A percentile compares a stretch with the other conserved stretches of the same genome.
phyloP scores from a whole-genome alignment of 1,140 invertebrate genomes.

The Drosophila nigrodunni region DNA sequence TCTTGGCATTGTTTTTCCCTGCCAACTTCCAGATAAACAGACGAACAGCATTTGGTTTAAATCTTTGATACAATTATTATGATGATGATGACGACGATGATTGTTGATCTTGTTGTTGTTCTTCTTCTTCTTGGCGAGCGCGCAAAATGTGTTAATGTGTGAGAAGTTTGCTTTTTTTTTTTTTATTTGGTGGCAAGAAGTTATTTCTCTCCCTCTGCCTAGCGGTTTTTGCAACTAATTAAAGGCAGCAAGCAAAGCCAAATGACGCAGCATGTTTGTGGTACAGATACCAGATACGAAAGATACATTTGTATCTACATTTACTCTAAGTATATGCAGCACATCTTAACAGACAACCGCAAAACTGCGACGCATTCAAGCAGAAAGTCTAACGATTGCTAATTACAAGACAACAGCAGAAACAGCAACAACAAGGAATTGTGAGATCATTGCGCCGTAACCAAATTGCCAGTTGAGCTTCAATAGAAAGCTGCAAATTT shows the following conservation, averaged over 20 bases:
- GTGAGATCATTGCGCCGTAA: slow-evolving; percentile 50
- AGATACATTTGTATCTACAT: slow-evolving; percentile 28
- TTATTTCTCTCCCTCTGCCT: slow-evolving; percentile 47
- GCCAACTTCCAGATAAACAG: slow-evolving; percentile 6
- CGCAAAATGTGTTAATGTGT: slow-evolving; percentile 76
- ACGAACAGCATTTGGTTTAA: slow-evolving; percentile 49
- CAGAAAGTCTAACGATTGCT: slow-evolving; percentile 78
- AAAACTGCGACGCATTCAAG: slow-evolving; percentile 68
- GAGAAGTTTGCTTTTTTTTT: slow-evolving; percentile 58
- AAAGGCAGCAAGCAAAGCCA: slow-evolving; percentile 46
- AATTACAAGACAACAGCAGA: slow-evolving; percentile 69
- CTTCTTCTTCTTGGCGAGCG: slow-evolving; percentile 29
- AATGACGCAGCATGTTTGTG: slow-evolving; percentile 54
- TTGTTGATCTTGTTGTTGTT: slow-evolving; percentile 43
- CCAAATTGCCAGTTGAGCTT: slow-evolving; percentile 34
- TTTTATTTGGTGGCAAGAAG: slow-evolving; percentile 36
- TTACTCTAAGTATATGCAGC: slow-evolving; percentile 32
- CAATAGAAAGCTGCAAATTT: slow-evolving; percentile 42
- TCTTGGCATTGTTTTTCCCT: slow-evolving; percentile 69
- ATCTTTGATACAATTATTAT: slow-evolving; percentile 59
- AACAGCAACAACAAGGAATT: slow-evolving; percentile 14
- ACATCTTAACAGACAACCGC: slow-evolving; percentile 34
- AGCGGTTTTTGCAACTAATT: slow-evolving; percentile 78
- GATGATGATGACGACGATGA: slow-evolving; percentile 62
- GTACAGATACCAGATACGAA: slow-evolving; percentile 31